Conservation (phyloP, 2,113 vertebrate species). For the Tragelaphus scriptus region DNA sequence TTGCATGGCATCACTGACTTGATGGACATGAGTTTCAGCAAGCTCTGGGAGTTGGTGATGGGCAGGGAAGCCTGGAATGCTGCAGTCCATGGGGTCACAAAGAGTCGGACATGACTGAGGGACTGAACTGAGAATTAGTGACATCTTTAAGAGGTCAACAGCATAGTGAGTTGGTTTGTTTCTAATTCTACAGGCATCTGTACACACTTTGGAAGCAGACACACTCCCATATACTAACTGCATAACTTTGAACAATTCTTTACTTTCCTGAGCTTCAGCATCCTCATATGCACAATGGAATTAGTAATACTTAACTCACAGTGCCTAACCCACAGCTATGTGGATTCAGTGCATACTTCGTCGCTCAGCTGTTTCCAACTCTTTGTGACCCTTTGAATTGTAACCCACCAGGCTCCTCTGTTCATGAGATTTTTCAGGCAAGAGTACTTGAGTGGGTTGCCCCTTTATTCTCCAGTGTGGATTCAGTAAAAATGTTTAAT, state of each 20-base stretch:
- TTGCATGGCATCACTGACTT: not conserved
- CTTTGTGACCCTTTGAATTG: not conserved
- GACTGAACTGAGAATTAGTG: not conserved
- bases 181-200: not conserved
- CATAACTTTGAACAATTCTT: not conserved
- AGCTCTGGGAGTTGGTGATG: not conserved
- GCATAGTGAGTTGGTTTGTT: not conserved
- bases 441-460: not conserved
- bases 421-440: not conserved
- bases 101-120: rapidly evolving
- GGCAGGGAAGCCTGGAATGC: not conserved
- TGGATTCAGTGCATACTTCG: not conserved
- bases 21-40: not conserved
- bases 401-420: not conserved
- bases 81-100: not conserved
- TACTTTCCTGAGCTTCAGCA: not conserved
- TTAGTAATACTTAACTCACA: not conserved
- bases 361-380: not conserved
- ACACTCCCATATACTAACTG: not conserved
- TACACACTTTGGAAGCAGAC: not conserved
- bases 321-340: not conserved
- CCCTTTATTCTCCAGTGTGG: not conserved
- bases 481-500: not conserved
- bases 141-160: not conserved
- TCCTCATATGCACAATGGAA: not conserved